Base-by-base conservation (phyloP, 2,888 invertebrate species). In the Uloborus plumipes region DNA sequence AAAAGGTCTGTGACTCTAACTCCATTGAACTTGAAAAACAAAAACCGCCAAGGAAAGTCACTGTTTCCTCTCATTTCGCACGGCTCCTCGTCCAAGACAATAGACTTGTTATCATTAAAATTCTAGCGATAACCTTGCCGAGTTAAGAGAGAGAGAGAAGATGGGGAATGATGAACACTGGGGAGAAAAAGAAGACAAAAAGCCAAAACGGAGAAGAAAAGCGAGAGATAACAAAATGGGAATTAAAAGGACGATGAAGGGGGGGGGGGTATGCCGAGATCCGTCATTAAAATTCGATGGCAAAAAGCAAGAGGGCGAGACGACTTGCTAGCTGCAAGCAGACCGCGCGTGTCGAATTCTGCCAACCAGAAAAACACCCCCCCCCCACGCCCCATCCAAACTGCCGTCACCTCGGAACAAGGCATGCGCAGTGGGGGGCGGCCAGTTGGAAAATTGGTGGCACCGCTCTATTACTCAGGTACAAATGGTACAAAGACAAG, bases 371-470 rank as follows among this genome's bases (percentile, higher is more conserved):
- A 82, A 82, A 76, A 76, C 70, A 59, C 70, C 26, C 81, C 81
- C n/a, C 53, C 65, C 72, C 75, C 67, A 61, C 67, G 31, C 67
- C 67, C 53, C 67, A 50, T 67, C 67, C 79, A 79, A 73, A 72
- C 66, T 58, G 79, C 78, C 79, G 79, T 80, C 79, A 73, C 79
- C 79, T 80, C 65, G 39, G 61, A 64, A 81, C 81, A 81, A 81
- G 81, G 81, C 81, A 55, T 62, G 69, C 80, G 69, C 80, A 72
- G 58, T 80, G 71, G 75, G 82, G 82, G 82, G 76, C 71, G 82
- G 59, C 82, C 82, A 76, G 50, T 82, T 66, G 82, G 82, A 82
- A 82, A 82, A 76, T 82, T 82, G 76, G 82, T 71, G 20, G 74
- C 80, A 72, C 69, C 70, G 74, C 80, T 69, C 80, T 64, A 70